phyloP scores from a whole-genome alignment of 2,113 vertebrate genomes.

The Gallinago media region DNA sequence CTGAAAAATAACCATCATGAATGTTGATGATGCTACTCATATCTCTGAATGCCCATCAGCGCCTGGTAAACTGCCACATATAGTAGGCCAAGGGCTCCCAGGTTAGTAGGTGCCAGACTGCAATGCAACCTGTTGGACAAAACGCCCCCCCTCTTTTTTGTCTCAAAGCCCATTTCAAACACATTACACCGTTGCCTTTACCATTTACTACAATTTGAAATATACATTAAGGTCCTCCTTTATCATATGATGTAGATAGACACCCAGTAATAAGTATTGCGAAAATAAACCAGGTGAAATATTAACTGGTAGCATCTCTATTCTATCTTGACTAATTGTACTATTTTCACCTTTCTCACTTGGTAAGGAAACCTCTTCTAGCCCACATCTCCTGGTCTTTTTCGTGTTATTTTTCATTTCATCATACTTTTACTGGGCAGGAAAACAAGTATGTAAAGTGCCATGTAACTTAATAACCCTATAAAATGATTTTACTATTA shows the following conservation, averaged over 20 bases:
- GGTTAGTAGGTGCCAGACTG: not conserved
- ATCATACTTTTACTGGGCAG: not conserved
- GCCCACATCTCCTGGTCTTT: fast-evolving
- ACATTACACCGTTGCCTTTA: not conserved
- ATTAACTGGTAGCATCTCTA: not conserved
- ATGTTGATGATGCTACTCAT: not conserved
- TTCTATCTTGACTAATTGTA: not conserved
- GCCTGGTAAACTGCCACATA: not conserved
- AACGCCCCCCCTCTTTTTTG: fast-evolving
- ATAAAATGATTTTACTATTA: not conserved
- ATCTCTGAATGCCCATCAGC: not conserved
- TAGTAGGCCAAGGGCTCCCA: not conserved
- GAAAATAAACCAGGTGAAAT: not conserved
- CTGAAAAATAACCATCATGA: not conserved
- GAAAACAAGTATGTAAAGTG: not conserved
- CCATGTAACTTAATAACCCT: not conserved
- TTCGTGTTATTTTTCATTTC: not conserved
- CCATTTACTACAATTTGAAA: not conserved
- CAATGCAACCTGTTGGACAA: not conserved
- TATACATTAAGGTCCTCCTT: not conserved
- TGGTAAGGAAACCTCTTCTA: not conserved
- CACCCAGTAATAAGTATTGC: not conserved
- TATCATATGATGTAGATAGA: not conserved
- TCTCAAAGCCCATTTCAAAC: not conserved
- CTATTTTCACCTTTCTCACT: not conserved